phyloP scores from a whole-genome alignment of 1,140 invertebrate species.

The Polypedilum pembai region DNA sequence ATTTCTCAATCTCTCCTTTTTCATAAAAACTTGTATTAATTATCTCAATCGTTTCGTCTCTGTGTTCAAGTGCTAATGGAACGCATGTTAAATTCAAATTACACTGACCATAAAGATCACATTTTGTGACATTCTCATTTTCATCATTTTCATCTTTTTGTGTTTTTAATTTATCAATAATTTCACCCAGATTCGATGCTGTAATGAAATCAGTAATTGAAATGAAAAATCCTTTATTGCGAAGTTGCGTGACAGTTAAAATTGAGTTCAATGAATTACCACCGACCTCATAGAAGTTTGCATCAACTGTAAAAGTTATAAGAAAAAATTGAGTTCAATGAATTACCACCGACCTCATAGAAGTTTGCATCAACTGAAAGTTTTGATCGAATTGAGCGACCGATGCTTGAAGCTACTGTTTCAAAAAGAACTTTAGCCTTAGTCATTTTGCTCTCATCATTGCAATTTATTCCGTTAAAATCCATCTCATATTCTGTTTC shows the following conservation, averaged over 20 bases:
- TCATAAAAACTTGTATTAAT: conserved; percentile 73
- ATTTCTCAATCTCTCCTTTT: conserved; percentile 75
- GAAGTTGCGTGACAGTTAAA: conserved; percentile 65
- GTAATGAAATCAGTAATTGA: conserved; percentile 72
- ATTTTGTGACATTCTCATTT: conserved; percentile 35
- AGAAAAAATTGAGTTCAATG: conserved; percentile 37
- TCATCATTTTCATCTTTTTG: conserved; percentile 30
- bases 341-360: too few relatives aligned
- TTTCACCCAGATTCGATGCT: conserved; percentile 58
- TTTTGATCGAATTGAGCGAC: conserved; percentile 49
- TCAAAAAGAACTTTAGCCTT: conserved; percentile 62
- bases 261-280: conserved; percentile 79
- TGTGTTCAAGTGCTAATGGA: conserved; percentile 53
- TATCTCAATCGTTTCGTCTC: conserved; percentile 56
- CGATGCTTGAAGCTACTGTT: conserved; percentile 61
- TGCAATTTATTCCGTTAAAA: conserved; percentile 54
- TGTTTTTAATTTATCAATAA: conserved; percentile 50
- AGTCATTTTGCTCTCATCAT: conserved; percentile 46
- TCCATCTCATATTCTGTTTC: conserved; percentile 39
- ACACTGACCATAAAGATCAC: conserved; percentile 37
- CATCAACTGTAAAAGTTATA: conserved; percentile 31
- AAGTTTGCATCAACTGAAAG: conserved; percentile 45
- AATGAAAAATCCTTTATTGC: conserved; percentile 69
- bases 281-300: conserved; percentile 80
- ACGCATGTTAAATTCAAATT: conserved; percentile 47